Evolutionary conservation across 2,888 invertebrate species (phyloP), one percentile per base, ranked within the genome.

Genomic region (Phasia obesa): DNA sequence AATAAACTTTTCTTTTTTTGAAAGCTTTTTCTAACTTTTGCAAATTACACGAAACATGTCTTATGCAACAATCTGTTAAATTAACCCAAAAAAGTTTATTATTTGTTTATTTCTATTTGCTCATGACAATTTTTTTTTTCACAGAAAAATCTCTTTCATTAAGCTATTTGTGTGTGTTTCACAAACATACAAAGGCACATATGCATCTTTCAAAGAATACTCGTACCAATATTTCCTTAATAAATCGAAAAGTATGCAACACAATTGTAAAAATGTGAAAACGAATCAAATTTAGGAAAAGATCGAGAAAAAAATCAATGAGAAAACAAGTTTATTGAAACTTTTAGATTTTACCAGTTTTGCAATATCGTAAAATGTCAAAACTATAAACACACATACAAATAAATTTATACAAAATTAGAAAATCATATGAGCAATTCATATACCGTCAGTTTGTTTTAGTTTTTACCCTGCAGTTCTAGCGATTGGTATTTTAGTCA

Each of bases 281-380:
- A 31, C 6, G 5, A 27, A 27, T 44, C 2, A 42, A 53, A 62
- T 38, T 31, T 4, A 17, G 15, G 11, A 53, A 44, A 31, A 31
- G 11, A 31, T 35, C 25, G 15, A 19, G 23, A 21, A 31, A 31
- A 47, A 13, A 17, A 38, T 62, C 55, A 69, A 38, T 74, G 62
- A n/a, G n/a, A 71, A 70, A 81, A 51, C 21, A 57, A 51, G 38
- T 64, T 81, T 44, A 70, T 65, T 59, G 64, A 65, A 75, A 70
- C 60, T 74, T 74, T 74, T 57, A 23, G 69, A 70, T 69, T 70
- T 64, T 62, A 70, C 57, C 38, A 70, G 64, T 51, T 42, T 31
- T 47, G 27, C 49, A 62, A 60, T 51, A 62, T 51, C 44, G 57
- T 64, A 35, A 70, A 57, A 35, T 42, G 9, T 51, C 23, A 42